Percentiles rank a stretch among this genome's conserved stretches.
These are phyloP conservation scores for Notoglanidium macrostoma DNA, from an alignment of 2,797 vertebrate genomes.

Conservation along the genomic window DNA sequence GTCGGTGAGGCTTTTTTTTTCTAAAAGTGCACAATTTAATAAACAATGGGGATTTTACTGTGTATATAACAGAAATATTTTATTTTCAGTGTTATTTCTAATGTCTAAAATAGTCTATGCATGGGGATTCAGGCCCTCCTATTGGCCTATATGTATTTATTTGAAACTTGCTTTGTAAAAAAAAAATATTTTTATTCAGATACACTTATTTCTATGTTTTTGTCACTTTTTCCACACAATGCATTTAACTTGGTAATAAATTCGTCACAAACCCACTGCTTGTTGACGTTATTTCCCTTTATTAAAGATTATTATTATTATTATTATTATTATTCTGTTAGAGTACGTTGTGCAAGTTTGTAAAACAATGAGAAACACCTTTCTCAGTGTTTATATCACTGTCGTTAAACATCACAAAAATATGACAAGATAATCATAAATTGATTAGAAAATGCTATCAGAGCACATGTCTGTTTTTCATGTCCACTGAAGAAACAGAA, in stretches of 20 bases:
- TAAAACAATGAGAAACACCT: neutral
- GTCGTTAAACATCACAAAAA: neutral
- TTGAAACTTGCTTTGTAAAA: constrained; percentile 66
- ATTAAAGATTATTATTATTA: neutral
- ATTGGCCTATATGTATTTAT: constrained; percentile 54
- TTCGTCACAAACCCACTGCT: constrained; percentile 51
- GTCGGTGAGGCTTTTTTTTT: neutral
- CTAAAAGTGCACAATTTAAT: constrained; percentile 13
- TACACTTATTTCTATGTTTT: constrained; percentile 63
- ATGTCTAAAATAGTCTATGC: constrained; percentile 40
- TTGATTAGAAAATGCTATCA: neutral
- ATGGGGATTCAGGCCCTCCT: constrained; percentile 36
- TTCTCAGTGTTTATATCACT: neutral
- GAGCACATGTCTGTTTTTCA: neutral
- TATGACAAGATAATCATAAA: neutral
- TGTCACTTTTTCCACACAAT: constrained; percentile 70
- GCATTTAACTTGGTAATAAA: constrained; percentile 60
- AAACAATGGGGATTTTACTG: neutral
- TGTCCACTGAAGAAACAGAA: neutral
- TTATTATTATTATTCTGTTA: constrained; percentile 4
- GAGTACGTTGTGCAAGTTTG: neutral
- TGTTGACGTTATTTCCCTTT: constrained; percentile 1
- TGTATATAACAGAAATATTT: constrained; percentile 26
- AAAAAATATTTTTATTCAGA: constrained; percentile 71
- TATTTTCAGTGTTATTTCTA: constrained; percentile 51